Evolutionary conservation across 2,797 vertebrate species (phyloP), one percentile per base, ranked within the genome.

Genomic region (Nyctibius grandis): DNA sequence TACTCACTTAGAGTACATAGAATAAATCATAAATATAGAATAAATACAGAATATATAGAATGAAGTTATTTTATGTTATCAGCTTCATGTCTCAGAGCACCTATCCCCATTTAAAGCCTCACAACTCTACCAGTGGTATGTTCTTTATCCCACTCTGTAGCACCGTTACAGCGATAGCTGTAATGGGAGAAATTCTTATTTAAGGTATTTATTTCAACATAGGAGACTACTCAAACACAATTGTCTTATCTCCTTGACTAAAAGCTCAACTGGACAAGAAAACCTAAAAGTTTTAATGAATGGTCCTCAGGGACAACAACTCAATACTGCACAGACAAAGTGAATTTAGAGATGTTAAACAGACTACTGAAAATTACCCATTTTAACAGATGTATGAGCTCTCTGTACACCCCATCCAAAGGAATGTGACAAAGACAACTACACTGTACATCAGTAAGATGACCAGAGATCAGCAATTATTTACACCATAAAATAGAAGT

Each of bases 71-170:
- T 53, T 68, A 50, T 17, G 67, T 21, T 3, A 87, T 42, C 48
- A 78, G 11, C 12, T 93, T 85, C 18, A 8, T 20, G 15, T 13
- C 64, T 80, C 21, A 25, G 2, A 67, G 61, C 53, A 56, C 11
- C 15, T 38, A 26, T 11, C 21, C 13, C 1, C 40, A 36, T 22
- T 70, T 79, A 70, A 85, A 88, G 21, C 38, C 44, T 65, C 59
- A 51, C n/a, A 72, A 56, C 15, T 11, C 4, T 9, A 36, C 16
- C 44, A 56, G 12, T 1, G 0, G 33, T 9, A 50, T 0, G 5
- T 40, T 54, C 38, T 67, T 59, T 47, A n/a, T 29, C 9, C 29
- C 45, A 33, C 50, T 69, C 45, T 0, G 2, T 11, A 64, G 50
- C n/a, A 83, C 12, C 13, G 7, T 34, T 74, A 33, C 9, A 78